phyloP scores from a whole-genome alignment of 2,888 invertebrate genomes.

The Nycteola revayana region DNA sequence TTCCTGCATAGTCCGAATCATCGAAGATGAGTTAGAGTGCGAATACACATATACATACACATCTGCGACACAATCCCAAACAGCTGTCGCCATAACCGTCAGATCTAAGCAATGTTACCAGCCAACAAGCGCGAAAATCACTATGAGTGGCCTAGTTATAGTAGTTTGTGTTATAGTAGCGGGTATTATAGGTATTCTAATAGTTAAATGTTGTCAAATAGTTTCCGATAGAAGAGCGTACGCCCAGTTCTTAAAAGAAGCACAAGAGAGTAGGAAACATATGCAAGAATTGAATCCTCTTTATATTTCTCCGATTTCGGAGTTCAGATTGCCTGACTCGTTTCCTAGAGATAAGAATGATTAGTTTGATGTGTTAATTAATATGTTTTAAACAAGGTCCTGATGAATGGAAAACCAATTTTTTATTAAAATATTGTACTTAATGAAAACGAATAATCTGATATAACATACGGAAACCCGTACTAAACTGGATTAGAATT shows the following conservation, averaged over 20 bases:
- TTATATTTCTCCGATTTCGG: conserved; percentile 83
- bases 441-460: too few relatives aligned
- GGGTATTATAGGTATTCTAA: conserved; percentile 68
- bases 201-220: conserved; percentile 63
- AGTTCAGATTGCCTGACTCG: conserved; percentile 78
- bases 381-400: too few relatives aligned
- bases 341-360: conserved; percentile 68
- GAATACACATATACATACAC: conserved; percentile 68
- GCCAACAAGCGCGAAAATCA: conserved; percentile 58
- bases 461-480: too few relatives aligned
- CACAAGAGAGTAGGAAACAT: conserved; percentile 59
- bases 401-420: too few relatives aligned
- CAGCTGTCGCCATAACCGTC: conserved; percentile 60
- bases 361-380: too few relatives aligned
- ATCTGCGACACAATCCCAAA: conserved; percentile 44
- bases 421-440: too few relatives aligned
- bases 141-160: conserved; percentile 59
- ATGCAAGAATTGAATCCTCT: conserved; percentile 82
- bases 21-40: conserved; percentile 53
- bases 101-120: conserved; percentile 59
- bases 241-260: conserved; percentile 73
- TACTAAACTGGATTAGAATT: too few relatives aligned
- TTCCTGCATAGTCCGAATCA: conserved; percentile 57
- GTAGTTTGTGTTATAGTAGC: conserved; percentile 68
- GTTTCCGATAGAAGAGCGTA: conserved; percentile 78